phyloP scores from a whole-genome alignment of 2,888 invertebrate species.

The Catocala sponsa region DNA sequence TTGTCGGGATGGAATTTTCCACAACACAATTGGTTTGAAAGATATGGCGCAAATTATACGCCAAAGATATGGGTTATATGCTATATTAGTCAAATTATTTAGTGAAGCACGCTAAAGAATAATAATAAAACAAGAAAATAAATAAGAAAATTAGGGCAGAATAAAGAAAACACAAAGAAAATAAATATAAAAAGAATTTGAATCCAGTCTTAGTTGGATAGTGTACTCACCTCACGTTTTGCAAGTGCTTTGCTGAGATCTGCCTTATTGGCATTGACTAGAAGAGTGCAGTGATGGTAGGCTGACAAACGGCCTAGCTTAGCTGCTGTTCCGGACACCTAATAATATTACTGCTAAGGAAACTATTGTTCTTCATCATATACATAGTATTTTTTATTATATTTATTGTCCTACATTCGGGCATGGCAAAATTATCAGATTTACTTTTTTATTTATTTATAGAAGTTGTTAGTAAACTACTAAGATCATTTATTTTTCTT shows the following conservation, averaged over 20 bases:
- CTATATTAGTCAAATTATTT: neutral
- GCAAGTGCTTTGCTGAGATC: conserved; percentile 91
- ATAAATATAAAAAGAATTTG: neutral
- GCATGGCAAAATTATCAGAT: too few relatives aligned
- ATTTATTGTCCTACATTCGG: neutral
- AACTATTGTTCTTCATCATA: conserved; percentile 29
- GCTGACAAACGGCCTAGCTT: conserved; percentile 95
- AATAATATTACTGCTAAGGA: conserved; percentile 55
- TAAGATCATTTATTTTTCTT: too few relatives aligned
- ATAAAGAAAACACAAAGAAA: neutral
- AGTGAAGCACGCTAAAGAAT: too few relatives aligned
- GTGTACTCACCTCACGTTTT: conserved; percentile 91
- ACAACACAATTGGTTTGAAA: neutral
- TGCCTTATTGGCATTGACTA: conserved; percentile 95
- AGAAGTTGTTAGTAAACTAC: too few relatives aligned
- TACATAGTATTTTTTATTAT: too few relatives aligned
- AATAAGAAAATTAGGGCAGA: neutral
- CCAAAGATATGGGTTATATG: neutral
- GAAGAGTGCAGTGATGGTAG: conserved; percentile 99
- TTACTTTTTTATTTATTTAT: too few relatives aligned
- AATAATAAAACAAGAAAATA: too few relatives aligned
- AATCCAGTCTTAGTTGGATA: conserved; percentile 23
- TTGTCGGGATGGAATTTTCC: conserved; percentile 13
- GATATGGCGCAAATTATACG: conserved; percentile 1
- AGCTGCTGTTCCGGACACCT: conserved; percentile 98